Percentiles rank a stretch among this genome's conserved stretches.
phyloP scores from a whole-genome alignment of 2,888 invertebrate genomes.

The Pristionchus fissidentatus region DNA sequence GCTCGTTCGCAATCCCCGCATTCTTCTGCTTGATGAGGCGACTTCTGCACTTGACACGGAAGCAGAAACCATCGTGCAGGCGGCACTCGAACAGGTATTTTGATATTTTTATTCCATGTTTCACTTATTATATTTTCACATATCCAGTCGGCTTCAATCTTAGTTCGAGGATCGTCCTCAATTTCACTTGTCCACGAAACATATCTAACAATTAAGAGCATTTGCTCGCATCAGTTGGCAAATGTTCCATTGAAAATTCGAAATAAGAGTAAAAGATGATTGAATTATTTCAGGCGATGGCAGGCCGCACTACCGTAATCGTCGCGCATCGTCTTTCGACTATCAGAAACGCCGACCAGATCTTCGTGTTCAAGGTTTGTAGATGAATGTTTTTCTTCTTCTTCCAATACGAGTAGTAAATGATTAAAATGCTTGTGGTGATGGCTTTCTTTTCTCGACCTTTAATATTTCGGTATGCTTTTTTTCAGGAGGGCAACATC shows the following conservation, averaged over 20 bases:
- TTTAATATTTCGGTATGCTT: no score
- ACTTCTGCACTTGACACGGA: conserved; percentile 74
- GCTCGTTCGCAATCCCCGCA: conserved; percentile 70
- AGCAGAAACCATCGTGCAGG: conserved; percentile 71
- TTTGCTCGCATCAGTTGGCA: neutral
- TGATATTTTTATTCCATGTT: neutral
- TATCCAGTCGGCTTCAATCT: no score
- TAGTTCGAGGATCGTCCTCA: neutral
- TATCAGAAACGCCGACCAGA: conserved; percentile 78
- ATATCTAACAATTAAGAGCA: neutral
- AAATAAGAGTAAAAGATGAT: neutral
- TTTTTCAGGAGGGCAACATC: conserved; percentile 74
- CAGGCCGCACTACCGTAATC: conserved; percentile 78
- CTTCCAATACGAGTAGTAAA: neutral
- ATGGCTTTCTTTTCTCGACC: neutral
- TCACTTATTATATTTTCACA: neutral
- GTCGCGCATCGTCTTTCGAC: conserved; percentile 79
- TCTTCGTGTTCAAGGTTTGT: conserved; percentile 70
- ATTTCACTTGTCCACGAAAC: no score
- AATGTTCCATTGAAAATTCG: neutral
- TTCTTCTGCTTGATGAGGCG: conserved; percentile 73
- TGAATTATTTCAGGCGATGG: conserved; percentile 74
- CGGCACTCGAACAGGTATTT: conserved; percentile 80
- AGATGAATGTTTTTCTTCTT: no score
- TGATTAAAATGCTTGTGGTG: neutral